phyloP scores from a whole-genome alignment of 1,140 invertebrate species.

The Temnothorax curvispinosus region DNA sequence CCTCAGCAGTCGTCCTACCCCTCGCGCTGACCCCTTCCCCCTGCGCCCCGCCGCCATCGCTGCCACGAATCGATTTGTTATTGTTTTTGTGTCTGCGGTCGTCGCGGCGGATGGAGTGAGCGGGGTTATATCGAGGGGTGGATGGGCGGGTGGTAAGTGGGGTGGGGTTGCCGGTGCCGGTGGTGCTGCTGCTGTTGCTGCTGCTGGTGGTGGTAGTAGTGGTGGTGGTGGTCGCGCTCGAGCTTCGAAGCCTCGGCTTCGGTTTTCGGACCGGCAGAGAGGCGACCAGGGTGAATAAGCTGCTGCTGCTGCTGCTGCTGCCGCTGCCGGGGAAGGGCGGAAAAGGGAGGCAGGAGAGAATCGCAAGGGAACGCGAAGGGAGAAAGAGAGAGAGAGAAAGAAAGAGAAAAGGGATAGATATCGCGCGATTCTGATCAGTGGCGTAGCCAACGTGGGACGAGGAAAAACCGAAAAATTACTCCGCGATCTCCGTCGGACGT shows the following conservation, averaged over 20 bases:
- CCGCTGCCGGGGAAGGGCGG: neutral
- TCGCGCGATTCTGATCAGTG: constrained; percentile 57
- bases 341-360: constrained; percentile 32
- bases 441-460: constrained; percentile 44
- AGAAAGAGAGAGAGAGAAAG: constrained; percentile 40
- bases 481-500: neutral
- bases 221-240: constrained; percentile 58
- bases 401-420: constrained; percentile 56
- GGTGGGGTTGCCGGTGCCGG: constrained; percentile 40
- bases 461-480: neutral
- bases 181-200: constrained; percentile 9
- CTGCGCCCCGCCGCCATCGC: constrained; percentile 73
- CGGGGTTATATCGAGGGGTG: constrained; percentile 69
- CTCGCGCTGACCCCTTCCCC: constrained; percentile 80
- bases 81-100: constrained; percentile 86
- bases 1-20: constrained; percentile 72
- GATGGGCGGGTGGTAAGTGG: constrained; percentile 36
- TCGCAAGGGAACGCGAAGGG: constrained; percentile 49
- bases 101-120: constrained; percentile 74
- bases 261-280: constrained; percentile 72
- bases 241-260: constrained; percentile 62
- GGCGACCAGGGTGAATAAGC: constrained; percentile 67
- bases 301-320: constrained; percentile 31
- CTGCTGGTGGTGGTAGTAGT: neutral
- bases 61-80: constrained; percentile 85